Base-by-base conservation (phyloP, 2,888 invertebrate genomes). In the Chrysodeixis includens region DNA sequence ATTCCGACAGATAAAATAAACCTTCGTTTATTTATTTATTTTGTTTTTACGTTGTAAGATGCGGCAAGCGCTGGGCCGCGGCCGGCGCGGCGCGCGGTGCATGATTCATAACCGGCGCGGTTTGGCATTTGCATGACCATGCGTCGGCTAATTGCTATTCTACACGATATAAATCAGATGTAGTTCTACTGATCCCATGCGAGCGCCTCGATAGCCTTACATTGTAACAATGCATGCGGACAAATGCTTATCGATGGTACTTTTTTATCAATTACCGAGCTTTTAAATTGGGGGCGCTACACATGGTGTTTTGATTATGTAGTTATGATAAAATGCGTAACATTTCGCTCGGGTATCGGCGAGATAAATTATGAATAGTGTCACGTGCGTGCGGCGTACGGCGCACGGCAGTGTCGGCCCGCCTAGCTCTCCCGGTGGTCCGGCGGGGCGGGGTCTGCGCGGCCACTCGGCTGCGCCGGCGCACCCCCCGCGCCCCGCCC, bases 341-440 rank as follows among this genome's bases (percentile, higher is more conserved):
- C 67, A 77, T 79, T 81, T 79, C 71, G 75, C 79, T 79, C 82
- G 86, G 79, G 82, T 83, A 73, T 75, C 64, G 77, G 57, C 40
- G 53, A 77, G 67, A 87, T 88, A 84, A 89, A 86, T 85, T 81
- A 86, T 86, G 80, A 86, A 88, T 86, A 86, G 82, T 89, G 90
- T 90, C 89, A 88, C 88, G 88, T 90, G 90, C 83, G 83, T 81
- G 77, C 88, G 84, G 85, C 85, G 86, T n/a, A n/a, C n/a, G n/a
- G n/a, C n/a, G n/a, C n/a, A n/a, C 81, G 83, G 86, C 88, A 86
- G 83, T 86, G 87, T 86, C 82, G 89, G 91, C 91, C 94, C 93
- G 94, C 94, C 94, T 93, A 90, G 93, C 95, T 92, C 90, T 93
- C 93, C 94, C 95, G 95, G 95, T 95, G 95, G 95, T 95, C 95